These are phyloP conservation scores for Zonotrichia leucophrys DNA, from an alignment of 2,113 vertebrate species.

Conservation along the genomic window DNA sequence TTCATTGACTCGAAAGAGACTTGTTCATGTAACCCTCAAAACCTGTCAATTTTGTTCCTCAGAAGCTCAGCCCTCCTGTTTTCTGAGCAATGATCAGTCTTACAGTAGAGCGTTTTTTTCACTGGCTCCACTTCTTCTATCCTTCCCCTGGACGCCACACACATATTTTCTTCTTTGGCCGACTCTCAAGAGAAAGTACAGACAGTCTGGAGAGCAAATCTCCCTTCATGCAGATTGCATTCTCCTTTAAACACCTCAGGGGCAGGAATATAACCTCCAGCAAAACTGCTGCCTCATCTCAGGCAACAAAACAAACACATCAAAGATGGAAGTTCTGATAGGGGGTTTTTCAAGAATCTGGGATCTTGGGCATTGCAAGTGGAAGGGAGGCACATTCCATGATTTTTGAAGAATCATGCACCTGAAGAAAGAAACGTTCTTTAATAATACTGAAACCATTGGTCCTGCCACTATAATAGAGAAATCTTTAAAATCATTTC, in stretches of 20 bases:
- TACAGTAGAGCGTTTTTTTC: background rate
- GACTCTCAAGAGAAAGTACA: constrained; percentile 14
- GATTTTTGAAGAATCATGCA: background rate
- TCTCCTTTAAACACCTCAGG: constrained; percentile 9
- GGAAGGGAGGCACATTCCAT: background rate
- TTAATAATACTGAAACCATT: background rate
- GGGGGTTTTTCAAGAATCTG: background rate
- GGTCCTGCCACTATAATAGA: background rate
- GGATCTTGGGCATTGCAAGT: background rate
- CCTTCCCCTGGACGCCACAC: background rate
- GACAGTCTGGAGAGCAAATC: constrained; percentile 1
- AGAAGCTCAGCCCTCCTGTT: background rate
- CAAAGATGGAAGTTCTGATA: background rate
- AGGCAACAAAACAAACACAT: background rate
- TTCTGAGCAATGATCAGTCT: background rate
- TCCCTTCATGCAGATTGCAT: background rate
- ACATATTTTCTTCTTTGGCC: constrained; percentile 14
- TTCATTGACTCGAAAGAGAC: background rate
- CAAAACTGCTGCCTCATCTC: constrained; percentile 11
- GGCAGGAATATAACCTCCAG: background rate
- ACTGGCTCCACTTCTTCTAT: background rate
- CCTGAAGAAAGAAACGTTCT: background rate
- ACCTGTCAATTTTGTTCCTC: background rate
- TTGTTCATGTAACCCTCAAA: background rate
- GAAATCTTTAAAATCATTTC: background rate